These are phyloP conservation scores for Fratercula arctica DNA, from an alignment of 2,797 vertebrate species.

Conservation along the genomic window DNA sequence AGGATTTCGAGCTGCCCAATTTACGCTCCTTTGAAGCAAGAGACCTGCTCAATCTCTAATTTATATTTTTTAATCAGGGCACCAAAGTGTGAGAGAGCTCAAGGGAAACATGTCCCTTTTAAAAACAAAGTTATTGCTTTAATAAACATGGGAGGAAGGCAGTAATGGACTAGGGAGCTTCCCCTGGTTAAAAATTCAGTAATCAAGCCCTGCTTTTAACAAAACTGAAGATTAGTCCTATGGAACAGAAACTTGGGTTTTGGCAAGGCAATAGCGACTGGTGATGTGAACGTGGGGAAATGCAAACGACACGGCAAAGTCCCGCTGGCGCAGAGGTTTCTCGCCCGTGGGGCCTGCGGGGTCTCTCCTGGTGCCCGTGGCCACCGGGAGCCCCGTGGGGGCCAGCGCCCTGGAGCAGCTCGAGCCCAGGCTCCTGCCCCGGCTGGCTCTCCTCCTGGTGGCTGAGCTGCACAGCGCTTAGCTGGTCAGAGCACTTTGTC, in stretches of 20 bases:
- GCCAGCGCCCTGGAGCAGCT: neutral
- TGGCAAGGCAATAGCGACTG: neutral
- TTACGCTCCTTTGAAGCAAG: neutral
- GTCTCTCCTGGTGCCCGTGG: neutral
- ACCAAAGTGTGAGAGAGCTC: neutral
- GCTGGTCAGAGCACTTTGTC: neutral
- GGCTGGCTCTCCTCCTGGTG: neutral
- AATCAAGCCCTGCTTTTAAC: conserved; percentile 18
- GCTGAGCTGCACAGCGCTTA: neutral
- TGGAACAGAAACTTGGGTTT: neutral
- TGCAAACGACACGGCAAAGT: accelerated
- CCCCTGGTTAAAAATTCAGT: conserved; percentile 38
- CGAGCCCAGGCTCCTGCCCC: accelerated
- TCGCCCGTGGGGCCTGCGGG: accelerated
- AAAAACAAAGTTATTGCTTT: conserved; percentile 74
- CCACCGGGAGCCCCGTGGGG: accelerated
- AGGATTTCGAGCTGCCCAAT: neutral
- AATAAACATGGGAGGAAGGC: conserved; percentile 58
- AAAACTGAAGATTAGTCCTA: neutral
- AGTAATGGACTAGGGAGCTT: neutral
- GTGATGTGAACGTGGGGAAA: neutral
- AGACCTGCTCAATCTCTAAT: conserved; percentile 33
- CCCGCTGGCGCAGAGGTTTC: accelerated
- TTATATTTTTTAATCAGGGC: conserved; percentile 70
- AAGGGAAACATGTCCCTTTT: conserved; percentile 44